phyloP scores from a whole-genome alignment of 2,888 invertebrate species.

The Chromoteleia sp. region DNA sequence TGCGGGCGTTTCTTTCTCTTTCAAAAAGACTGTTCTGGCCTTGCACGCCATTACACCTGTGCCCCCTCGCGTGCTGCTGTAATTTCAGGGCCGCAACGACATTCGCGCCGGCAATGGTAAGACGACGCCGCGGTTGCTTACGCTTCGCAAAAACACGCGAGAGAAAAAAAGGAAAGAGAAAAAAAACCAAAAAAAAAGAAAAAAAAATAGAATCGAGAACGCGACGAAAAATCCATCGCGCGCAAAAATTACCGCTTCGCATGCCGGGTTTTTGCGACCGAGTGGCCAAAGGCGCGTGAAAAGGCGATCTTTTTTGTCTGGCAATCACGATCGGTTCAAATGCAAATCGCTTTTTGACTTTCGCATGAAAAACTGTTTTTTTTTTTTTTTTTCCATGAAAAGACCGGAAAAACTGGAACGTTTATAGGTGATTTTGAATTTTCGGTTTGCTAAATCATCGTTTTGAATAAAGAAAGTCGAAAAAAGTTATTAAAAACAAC shows the following conservation, averaged over 20 bases:
- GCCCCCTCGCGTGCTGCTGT: conserved; percentile 65
- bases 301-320: conserved; percentile 28
- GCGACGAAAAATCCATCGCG: conserved; percentile 15
- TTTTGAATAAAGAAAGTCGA: too few relatives aligned
- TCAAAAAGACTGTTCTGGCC: conserved; percentile 70
- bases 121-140: conserved; percentile 63
- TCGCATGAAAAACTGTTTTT: conserved; percentile 7
- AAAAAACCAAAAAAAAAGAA: too few relatives aligned
- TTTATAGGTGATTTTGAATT: too few relatives aligned
- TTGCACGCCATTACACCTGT: conserved; percentile 70
- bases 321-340: conserved; percentile 71
- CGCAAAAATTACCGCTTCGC: conserved; percentile 35
- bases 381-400: too few relatives aligned
- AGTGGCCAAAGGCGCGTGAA: conserved; percentile 36
- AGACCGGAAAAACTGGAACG: too few relatives aligned
- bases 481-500: too few relatives aligned
- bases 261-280: conserved; percentile 13
- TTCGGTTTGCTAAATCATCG: too few relatives aligned
- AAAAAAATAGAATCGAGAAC: conserved; percentile 15
- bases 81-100: conserved; percentile 71
- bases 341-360: conserved; percentile 62
- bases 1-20: conserved; percentile 71
- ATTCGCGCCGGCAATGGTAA: conserved; percentile 66
- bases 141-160: conserved; percentile 43
- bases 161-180: too few relatives aligned